A percentile compares a stretch with the other conserved stretches of the same genome.
Conservation (phyloP, 2,888 invertebrate genomes). For the Synergus umbraculus region DNA sequence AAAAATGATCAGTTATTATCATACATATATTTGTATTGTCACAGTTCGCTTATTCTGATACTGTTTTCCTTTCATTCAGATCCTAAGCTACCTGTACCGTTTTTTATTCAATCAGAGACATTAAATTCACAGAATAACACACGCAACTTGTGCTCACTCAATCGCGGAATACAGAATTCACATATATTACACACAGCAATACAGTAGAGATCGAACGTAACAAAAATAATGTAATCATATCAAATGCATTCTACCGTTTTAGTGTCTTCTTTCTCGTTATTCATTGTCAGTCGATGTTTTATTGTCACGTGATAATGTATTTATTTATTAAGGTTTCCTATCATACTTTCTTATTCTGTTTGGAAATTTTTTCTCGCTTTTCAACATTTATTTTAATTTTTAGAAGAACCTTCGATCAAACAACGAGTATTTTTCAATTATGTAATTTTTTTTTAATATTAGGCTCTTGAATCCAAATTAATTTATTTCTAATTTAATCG, state of each 20-base stretch:
- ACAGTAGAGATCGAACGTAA: constrained; percentile 28
- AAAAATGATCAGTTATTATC: background rate
- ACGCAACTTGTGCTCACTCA: constrained; percentile 34
- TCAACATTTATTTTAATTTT: background rate
- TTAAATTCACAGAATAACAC: constrained; percentile 40
- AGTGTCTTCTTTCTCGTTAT: constrained; percentile 48
- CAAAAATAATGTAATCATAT: constrained; percentile 39
- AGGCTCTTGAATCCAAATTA: background rate
- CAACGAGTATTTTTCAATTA: background rate
- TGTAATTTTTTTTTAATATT: background rate
- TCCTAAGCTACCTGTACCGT: constrained; percentile 70
- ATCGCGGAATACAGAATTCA: constrained; percentile 29
- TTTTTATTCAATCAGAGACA: constrained; percentile 29
- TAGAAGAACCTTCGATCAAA: background rate
- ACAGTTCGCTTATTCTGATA: constrained; percentile 63
- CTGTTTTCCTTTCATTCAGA: constrained; percentile 60
- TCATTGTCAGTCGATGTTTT: constrained; percentile 60
- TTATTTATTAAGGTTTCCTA: background rate
- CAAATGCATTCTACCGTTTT: constrained; percentile 32
- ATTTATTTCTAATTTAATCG: background rate
- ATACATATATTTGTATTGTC: constrained; percentile 68
- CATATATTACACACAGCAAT: constrained; percentile 33
- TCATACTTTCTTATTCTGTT: constrained; percentile 1
- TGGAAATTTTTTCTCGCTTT: background rate
- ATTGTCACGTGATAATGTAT: constrained; percentile 62